phyloP scores from a whole-genome alignment of 2,797 vertebrate species.

The Myotis findleyi region DNA sequence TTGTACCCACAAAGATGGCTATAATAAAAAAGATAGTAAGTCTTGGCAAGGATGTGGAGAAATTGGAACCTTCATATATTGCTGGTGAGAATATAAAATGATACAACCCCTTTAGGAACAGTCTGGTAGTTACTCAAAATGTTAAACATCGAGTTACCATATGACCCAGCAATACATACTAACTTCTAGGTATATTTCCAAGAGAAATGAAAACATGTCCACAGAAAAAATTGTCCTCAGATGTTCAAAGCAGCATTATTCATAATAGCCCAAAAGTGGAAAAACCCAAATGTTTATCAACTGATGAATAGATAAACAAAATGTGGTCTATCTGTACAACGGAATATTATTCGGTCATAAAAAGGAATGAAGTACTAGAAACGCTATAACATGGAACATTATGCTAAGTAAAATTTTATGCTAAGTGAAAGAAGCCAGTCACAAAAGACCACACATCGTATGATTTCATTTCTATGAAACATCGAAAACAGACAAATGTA shows the following conservation, averaged over 20 bases:
- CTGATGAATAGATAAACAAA: not conserved
- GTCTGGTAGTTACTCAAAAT: constrained; percentile 48
- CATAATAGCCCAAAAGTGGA: not conserved
- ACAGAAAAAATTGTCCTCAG: not conserved
- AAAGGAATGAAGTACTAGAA: not conserved
- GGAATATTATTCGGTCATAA: not conserved
- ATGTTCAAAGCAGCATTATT: not conserved
- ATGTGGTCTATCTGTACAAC: not conserved
- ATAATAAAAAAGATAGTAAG: not conserved
- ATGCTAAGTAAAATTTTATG: not conserved
- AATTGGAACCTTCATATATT: not conserved
- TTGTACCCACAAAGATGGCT: not conserved
- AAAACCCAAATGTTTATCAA: not conserved
- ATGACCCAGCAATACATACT: not conserved
- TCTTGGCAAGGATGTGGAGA: not conserved
- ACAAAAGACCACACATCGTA: not conserved
- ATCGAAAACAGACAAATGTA: not conserved
- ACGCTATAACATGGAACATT: not conserved
- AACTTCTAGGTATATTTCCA: not conserved
- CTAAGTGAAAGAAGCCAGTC: not conserved
- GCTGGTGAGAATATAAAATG: not conserved
- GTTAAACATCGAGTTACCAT: not conserved
- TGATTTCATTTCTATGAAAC: not conserved
- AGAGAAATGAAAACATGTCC: constrained; percentile 27
- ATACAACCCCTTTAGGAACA: not conserved